These are phyloP conservation scores for Aleiodes leptofemur DNA, from an alignment of 2,888 invertebrate species.

Conservation along the genomic window DNA sequence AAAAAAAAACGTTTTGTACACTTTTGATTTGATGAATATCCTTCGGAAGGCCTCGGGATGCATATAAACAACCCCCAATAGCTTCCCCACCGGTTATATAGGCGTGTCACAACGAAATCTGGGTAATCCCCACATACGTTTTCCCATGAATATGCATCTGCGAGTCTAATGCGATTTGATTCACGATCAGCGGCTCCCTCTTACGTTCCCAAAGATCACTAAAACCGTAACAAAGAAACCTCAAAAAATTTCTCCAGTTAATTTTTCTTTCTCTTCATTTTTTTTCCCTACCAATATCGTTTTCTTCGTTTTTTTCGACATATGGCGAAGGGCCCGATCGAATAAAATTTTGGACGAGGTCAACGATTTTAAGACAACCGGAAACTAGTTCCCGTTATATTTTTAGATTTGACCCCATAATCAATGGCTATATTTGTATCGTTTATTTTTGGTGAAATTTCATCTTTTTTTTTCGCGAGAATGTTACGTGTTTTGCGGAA, in stretches of 20 bases:
- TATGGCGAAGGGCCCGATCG: conserved; percentile 13
- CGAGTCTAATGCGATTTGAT: conserved; percentile 72
- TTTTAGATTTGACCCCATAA: conserved; percentile 22
- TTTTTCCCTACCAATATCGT: not conserved
- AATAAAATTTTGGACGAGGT: conserved; percentile 26
- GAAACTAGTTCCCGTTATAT: conserved; percentile 35
- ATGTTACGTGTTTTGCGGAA: conserved; percentile 19
- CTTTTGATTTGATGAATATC: conserved; percentile 61
- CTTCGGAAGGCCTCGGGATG: conserved; percentile 52
- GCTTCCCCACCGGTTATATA: conserved; percentile 45
- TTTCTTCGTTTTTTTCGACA: conserved; percentile 1
- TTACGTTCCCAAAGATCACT: conserved; percentile 1
- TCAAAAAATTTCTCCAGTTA: conserved; percentile 7
- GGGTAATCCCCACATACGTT: conserved; percentile 71
- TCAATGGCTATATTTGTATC: conserved; percentile 37
- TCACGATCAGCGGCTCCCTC: conserved; percentile 64
- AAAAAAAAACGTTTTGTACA: conserved; percentile 31
- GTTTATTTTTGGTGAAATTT: conserved; percentile 27
- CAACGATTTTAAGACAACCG: conserved; percentile 26
- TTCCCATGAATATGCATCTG: conserved; percentile 73
- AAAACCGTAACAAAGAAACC: conserved; percentile 18
- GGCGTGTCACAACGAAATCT: conserved; percentile 67
- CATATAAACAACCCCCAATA: conserved; percentile 30
- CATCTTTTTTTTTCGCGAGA: not conserved
- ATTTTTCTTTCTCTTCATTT: not conserved